These are phyloP conservation scores for Jacana jacana DNA, from an alignment of 2,113 vertebrate species.

Conservation along the genomic window DNA sequence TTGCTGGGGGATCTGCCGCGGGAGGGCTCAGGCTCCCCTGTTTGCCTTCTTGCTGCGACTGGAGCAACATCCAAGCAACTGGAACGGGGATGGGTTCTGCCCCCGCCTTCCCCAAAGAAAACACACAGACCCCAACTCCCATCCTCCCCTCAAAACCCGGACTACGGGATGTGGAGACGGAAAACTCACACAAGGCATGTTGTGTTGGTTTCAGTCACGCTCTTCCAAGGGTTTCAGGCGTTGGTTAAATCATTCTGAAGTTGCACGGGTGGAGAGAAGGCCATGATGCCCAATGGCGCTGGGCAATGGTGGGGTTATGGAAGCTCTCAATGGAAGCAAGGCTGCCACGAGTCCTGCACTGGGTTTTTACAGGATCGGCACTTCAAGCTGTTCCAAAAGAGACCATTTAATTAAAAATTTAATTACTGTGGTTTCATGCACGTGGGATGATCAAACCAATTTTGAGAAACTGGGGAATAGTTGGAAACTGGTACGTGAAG, in stretches of 20 bases:
- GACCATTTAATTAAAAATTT: neutral
- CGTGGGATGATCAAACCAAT: neutral
- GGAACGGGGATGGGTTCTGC: neutral
- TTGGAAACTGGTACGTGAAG: neutral
- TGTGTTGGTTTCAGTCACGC: rapidly evolving
- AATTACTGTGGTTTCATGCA: neutral
- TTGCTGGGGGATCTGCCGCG: neutral
- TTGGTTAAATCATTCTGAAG: neutral
- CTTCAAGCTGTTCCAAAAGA: neutral
- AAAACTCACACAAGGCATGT: neutral
- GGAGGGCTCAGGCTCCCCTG: rapidly evolving
- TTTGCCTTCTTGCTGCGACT: rapidly evolving
- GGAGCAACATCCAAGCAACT: neutral
- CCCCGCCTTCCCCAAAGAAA: neutral
- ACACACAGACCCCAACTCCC: rapidly evolving
- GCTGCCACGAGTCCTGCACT: no score
- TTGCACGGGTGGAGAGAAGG: neutral
- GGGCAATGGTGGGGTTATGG: rapidly evolving
- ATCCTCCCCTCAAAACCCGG: neutral
- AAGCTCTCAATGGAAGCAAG: neutral
- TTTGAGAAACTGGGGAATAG: neutral
- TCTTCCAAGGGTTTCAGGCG: neutral
- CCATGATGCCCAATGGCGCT: rapidly evolving
- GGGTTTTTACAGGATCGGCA: neutral
- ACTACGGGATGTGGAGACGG: neutral